Percentiles rank a stretch among this genome's conserved stretches.
phyloP scores from a whole-genome alignment of 2,797 vertebrate species.

The Artibeus jamaicensis region DNA sequence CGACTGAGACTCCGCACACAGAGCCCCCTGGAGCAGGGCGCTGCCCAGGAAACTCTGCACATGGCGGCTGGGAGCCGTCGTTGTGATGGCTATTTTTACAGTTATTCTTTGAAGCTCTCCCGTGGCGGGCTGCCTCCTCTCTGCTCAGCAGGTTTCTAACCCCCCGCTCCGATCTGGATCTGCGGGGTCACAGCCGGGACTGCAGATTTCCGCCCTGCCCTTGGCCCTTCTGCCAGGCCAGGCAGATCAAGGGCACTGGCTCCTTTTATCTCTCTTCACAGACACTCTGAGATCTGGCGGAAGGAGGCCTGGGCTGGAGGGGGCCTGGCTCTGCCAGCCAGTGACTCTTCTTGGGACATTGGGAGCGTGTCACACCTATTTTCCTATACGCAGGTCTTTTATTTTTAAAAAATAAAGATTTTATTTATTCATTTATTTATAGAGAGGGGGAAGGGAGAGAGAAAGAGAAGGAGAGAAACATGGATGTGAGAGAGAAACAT shows the following conservation, averaged over 20 bases:
- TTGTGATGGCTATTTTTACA: background rate
- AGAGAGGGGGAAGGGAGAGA: background rate
- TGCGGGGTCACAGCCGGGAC: background rate
- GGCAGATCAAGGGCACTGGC: slow-evolving; percentile 53
- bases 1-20: background rate
- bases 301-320: background rate
- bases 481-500: background rate
- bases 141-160: slow-evolving; percentile 8
- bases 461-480: background rate
- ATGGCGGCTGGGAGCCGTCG: background rate
- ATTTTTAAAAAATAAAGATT: too few relatives aligned
- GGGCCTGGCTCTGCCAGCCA: background rate
- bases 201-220: slow-evolving; percentile 51
- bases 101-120: background rate
- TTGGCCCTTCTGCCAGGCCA: slow-evolving; percentile 25
- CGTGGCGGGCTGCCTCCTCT: background rate
- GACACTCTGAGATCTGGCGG: background rate
- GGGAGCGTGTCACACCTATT: background rate
- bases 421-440: background rate
- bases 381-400: background rate
- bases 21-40: background rate
- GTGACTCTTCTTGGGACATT: background rate
- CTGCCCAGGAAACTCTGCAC: background rate
- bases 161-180: background rate
- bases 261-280: slow-evolving; percentile 60